Base-by-base conservation (phyloP, 2,888 invertebrate species). In the Hanleya hanleyi region DNA sequence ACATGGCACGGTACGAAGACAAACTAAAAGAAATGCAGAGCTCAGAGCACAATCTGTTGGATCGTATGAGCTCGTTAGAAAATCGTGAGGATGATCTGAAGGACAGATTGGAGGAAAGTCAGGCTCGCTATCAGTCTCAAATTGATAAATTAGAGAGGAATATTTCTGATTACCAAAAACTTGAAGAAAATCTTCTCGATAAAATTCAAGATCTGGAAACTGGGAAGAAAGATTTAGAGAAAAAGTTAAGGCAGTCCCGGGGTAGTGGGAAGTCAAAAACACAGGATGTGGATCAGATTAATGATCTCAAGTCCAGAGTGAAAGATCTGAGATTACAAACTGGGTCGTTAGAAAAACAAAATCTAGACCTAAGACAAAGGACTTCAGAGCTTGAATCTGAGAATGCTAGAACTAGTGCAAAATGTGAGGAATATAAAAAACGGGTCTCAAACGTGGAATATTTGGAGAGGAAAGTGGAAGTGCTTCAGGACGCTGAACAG, bases 61-160 rank as follows among this genome's bases (percentile, higher is more conserved):
- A 84, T 47, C 81, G 80, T 57, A 73, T 86, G 61, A 83, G 83
- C 65, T 83, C 83, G 9, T 79, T 86, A 82, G 85, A 86, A 70
- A 79, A 81, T 57, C 77, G 50, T 73, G 77, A 76, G 37, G 71
- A 74, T 70, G 74, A 74, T 29, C 69, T 79, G 68, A 76, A 77
- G 61, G 77, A 79, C 49, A 67, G 71, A 49, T 71, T 82, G 33
- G 77, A 77, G 49, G 71, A 74, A 41, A 77, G 76, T 22, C 78
- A 81, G 38, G 35, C 73, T 9, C 73, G 67, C 33, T 73, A 76
- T 38, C n/a, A 70, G 9, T 36, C 33, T n/a, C 74, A 72, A 61
- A 65, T 80, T 32, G 50, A 68, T 15, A 50, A 33, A 47, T 18
- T 68, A 9, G 69, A 61, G 62, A 47, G 37, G 32, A 32, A 51